phyloP scores from a whole-genome alignment of 37 sponge, comb jelly and placozoan species.

The Aplysina aerophoba region DNA sequence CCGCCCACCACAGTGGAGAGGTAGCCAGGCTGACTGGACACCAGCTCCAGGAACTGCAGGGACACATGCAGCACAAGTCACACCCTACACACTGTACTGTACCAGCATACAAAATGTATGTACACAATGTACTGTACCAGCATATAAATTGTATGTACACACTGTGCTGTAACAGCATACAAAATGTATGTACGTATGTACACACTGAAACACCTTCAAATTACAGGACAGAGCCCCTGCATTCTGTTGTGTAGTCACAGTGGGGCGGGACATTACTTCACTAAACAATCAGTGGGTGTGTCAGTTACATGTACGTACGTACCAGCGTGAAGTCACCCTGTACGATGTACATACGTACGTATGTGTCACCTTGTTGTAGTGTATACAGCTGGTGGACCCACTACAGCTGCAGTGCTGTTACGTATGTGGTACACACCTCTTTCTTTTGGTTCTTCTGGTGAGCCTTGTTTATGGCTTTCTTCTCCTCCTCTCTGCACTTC shows the following conservation, averaged over 20 bases:
- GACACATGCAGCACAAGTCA: background rate
- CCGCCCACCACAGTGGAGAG: background rate
- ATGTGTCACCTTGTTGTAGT: background rate
- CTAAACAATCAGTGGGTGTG: background rate
- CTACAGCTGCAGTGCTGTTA: too few relatives aligned
- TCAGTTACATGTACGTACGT: background rate
- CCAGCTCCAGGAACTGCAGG: background rate
- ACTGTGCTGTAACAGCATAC: too few relatives aligned
- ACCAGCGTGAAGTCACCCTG: background rate
- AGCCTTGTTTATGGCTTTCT: conserved; percentile 5
- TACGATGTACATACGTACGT: background rate
- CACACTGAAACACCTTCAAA: too few relatives aligned
- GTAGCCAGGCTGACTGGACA: conserved; percentile 11
- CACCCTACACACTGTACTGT: background rate
- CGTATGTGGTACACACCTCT: conserved; percentile 22
- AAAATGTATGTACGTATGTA: background rate
- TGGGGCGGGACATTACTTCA: background rate
- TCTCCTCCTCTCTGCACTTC: conserved; percentile 33
- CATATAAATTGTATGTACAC: too few relatives aligned
- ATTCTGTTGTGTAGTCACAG: too few relatives aligned
- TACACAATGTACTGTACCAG: too few relatives aligned
- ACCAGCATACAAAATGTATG: background rate
- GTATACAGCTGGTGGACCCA: too few relatives aligned
- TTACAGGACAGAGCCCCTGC: too few relatives aligned
- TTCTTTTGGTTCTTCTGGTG: conserved; percentile 31